Evolutionary conservation across 53 echinoderm and acorn worm genomes (phyloP).

Genomic region (Holothuria leucospilota): DNA sequence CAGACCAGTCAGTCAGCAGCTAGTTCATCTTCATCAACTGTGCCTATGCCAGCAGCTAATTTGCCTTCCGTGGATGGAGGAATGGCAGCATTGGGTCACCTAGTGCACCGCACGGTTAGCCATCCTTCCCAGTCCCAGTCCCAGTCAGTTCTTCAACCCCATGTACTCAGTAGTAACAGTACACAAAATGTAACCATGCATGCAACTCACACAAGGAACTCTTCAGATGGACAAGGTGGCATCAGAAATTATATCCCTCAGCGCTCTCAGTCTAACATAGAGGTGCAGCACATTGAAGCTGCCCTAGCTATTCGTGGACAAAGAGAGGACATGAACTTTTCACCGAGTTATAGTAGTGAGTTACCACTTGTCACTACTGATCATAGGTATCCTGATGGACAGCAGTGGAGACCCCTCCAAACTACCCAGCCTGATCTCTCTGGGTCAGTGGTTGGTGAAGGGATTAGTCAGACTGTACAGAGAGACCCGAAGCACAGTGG

Average conservation of each 20-base stretch:
- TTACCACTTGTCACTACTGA: too few species aligned
- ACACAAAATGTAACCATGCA: slow-evolving; percentile 30
- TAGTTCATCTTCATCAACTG: slow-evolving; percentile 3
- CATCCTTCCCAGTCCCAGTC: slow-evolving; percentile 35
- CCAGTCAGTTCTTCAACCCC: neutral
- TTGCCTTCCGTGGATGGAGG: slow-evolving; percentile 32
- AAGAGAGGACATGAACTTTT: slow-evolving; percentile 7
- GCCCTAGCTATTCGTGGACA: slow-evolving; percentile 2
- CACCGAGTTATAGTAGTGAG: neutral
- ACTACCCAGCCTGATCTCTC: neutral
- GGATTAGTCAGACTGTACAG: slow-evolving; percentile 21
- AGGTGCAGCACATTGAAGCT: slow-evolving; percentile 26
- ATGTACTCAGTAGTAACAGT: slow-evolving; percentile 4
- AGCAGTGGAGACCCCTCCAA: neutral
- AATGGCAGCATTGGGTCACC: slow-evolving; percentile 22
- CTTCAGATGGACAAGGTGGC: slow-evolving; percentile 21
- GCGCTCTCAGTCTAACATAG: slow-evolving; percentile 38
- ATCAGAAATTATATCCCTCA: slow-evolving; percentile 1
- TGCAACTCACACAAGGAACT: slow-evolving; percentile 31
- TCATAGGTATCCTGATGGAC: neutral
- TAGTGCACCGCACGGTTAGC: slow-evolving; percentile 39
- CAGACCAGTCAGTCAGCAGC: slow-evolving; percentile 25
- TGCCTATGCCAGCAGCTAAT: neutral
- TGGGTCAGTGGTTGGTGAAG: slow-evolving; percentile 11
- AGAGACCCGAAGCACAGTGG: slow-evolving; percentile 51